These are phyloP conservation scores for Rhizomys pruinosus DNA, from an alignment of 2,113 vertebrate genomes.

Conservation along the genomic window DNA sequence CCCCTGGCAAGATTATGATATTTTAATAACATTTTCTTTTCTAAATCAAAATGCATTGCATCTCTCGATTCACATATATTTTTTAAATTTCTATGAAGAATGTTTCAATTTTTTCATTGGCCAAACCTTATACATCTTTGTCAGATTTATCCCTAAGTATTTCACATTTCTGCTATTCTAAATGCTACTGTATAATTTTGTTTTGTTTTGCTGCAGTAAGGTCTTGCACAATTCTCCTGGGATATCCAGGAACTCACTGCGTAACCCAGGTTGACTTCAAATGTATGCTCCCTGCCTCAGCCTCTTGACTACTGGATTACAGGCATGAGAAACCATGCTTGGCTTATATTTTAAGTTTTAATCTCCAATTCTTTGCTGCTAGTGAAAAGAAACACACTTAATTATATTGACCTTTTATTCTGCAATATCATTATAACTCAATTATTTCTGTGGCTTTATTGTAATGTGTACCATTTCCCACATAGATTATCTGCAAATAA, in stretches of 20 bases:
- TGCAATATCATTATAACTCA: not conserved
- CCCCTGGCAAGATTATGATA: too few species aligned
- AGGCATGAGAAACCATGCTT: not conserved
- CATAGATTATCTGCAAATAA: not conserved
- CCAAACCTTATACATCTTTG: not conserved
- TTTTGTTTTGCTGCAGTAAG: not conserved
- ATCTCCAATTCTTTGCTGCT: not conserved
- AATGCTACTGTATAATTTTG: not conserved
- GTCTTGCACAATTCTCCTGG: not conserved
- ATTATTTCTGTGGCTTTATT: not conserved
- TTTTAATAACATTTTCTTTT: not conserved
- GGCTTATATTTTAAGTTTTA: not conserved
- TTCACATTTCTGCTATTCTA: not conserved
- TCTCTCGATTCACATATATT: not conserved
- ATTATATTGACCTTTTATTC: not conserved
- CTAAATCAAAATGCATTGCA: not conserved
- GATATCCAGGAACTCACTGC: not conserved
- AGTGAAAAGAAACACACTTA: not conserved
- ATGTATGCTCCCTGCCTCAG: not conserved
- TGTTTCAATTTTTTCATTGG: not conserved
- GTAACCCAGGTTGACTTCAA: not conserved
- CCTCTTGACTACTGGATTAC: not conserved
- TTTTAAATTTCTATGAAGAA: not conserved
- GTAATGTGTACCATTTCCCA: not conserved
- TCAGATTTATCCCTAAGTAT: not conserved